Percentiles rank a stretch among this genome's conserved stretches.
Evolutionary conservation across 2,113 vertebrate species (phyloP).

Genomic region (Indicator indicator): DNA sequence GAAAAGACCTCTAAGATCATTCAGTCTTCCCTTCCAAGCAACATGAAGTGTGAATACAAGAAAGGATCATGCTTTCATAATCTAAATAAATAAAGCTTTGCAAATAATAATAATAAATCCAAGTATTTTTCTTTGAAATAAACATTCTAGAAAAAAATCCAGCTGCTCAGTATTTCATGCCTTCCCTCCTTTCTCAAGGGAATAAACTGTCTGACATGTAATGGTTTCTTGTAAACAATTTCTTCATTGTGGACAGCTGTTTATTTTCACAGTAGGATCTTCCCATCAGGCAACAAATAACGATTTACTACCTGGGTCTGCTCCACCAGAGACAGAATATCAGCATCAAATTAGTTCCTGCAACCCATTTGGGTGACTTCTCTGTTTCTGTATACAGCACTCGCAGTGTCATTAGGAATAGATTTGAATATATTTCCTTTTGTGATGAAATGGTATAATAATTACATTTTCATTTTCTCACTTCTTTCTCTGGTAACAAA

Average conservation of each 20-base stretch:
- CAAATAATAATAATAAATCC: neutral
- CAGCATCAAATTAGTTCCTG: conserved; percentile 5
- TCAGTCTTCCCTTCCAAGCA: neutral
- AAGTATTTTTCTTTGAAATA: neutral
- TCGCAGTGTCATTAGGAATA: neutral
- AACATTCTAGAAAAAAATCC: neutral
- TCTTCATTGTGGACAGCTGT: conserved; percentile 43
- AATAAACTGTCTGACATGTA: neutral
- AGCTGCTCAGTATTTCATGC: neutral
- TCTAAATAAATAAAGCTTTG: neutral
- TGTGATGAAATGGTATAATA: neutral
- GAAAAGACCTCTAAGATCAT: too few species aligned
- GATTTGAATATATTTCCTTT: neutral
- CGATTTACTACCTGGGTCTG: conserved; percentile 41
- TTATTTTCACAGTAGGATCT: conserved; percentile 61
- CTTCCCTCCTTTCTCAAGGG: neutral
- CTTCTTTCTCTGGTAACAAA: neutral
- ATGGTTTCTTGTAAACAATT: conserved; percentile 41
- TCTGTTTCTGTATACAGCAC: neutral
- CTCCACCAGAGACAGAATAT: conserved; percentile 5
- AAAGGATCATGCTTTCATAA: neutral
- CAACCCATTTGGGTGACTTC: neutral
- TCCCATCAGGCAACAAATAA: conserved; percentile 36
- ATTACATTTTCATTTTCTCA: neutral
- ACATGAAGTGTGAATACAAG: neutral